Base-by-base conservation (phyloP, 2,113 vertebrate species). In the Amblyopsis rosae region DNA sequence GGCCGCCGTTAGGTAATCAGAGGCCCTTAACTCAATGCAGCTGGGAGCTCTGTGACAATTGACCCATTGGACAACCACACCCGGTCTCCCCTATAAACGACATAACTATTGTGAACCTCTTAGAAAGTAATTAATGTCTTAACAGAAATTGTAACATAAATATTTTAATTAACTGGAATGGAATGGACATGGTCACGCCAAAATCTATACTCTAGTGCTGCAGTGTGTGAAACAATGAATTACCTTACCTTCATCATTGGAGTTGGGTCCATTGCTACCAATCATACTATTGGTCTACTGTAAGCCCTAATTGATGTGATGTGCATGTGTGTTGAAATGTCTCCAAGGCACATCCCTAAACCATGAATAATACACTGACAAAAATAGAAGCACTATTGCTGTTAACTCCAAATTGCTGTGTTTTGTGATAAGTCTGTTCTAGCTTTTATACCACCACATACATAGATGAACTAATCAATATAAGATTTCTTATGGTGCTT, bases 281-380 rank as follows among this genome's bases (percentile, higher is more conserved):
- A 79, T 75, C 82, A 71, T 53, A 10, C 71, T 66, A 54, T 77
- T 77, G 67, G 48, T 65, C 45, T 65, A 70, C 65, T 84, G 55
- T 57, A 58, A 53, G 16, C 55, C 50, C 19, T 12, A 6, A 15
- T 67, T 3, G 13, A n/a, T 32, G 48, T 46, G 63, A 47, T 47
- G 62, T 26, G 54, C 26, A 12, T n/a, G 17, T 1, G 19, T 6
- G 3, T 55, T 51, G 15, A 49, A 61, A 69, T 19, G 72, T 75
- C 61, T 79, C 57, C 12, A 16, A 61, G 72, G 83, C 83, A 88
- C 87, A 86, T 87, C 82, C 69, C 70, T 72, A 72, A 69, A 55
- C 77, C 72, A 69, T 73, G 58, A 70, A 70, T 73, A 80, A 69
- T 82, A 89, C 85, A 90, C 84, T 85, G 86, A 88, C 77, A 76